Evolutionary conservation across 2,888 invertebrate species (phyloP).

Genomic region (Oxystoma pomonae): DNA sequence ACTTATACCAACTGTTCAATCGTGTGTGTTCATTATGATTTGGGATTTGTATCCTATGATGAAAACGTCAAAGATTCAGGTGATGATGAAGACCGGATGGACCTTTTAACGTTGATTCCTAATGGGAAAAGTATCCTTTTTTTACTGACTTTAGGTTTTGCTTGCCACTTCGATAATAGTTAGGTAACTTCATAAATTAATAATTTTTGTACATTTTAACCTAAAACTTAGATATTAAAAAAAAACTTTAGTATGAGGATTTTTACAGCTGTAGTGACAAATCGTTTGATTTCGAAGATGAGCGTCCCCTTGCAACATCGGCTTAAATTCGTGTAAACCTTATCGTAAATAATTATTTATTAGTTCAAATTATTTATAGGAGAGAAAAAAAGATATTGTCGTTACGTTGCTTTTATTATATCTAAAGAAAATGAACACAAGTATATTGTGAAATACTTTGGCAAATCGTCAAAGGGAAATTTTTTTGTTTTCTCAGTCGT

Average conservation of each 20-base stretch:
- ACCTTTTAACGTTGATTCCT: background rate
- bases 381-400: constrained; percentile 3
- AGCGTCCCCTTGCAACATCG: constrained; percentile 4
- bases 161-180: background rate
- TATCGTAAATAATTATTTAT: constrained; percentile 4
- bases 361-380: constrained; percentile 4
- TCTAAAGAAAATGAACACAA: constrained; percentile 6
- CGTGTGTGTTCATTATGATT: constrained; percentile 7
- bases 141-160: background rate
- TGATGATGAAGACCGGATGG: background rate
- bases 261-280: constrained; percentile 2
- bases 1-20: constrained; percentile 5
- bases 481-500: constrained; percentile 7
- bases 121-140: background rate
- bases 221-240: background rate
- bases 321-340: constrained; percentile 1
- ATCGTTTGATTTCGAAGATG: constrained; percentile 2
- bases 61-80: constrained; percentile 2
- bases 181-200: background rate
- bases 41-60: constrained; percentile 1
- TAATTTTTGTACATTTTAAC: background rate
- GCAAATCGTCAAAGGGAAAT: constrained; percentile 6
- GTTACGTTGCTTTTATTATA: constrained; percentile 6
- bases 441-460: constrained; percentile 7
- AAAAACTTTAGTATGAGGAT: background rate